These are phyloP conservation scores for Nasua narica DNA, from an alignment of 2,797 vertebrate species.

Conservation along the genomic window DNA sequence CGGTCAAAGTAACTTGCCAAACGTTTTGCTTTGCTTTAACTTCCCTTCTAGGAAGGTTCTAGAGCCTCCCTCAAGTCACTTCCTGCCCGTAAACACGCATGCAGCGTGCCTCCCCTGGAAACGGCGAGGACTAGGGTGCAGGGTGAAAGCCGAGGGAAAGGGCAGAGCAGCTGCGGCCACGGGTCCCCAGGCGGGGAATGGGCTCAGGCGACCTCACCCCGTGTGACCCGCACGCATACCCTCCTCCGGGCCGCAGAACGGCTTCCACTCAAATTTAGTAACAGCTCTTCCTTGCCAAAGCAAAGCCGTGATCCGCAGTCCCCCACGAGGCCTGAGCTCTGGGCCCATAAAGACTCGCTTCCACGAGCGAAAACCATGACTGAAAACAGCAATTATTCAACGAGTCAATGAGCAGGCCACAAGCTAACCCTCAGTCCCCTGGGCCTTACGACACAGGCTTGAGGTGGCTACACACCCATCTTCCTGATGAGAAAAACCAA, in stretches of 20 bases:
- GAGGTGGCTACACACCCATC: accelerated
- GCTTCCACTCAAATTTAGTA: too few relatives aligned
- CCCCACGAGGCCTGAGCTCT: background rate
- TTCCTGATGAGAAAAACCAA: background rate
- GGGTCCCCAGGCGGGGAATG: accelerated
- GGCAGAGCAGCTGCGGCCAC: background rate
- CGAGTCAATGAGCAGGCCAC: too few relatives aligned
- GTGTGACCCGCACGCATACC: accelerated
- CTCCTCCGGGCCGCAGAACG: too few relatives aligned
- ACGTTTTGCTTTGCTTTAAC: background rate
- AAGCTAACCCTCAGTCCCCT: background rate
- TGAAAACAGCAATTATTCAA: background rate
- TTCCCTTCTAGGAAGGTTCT: background rate
- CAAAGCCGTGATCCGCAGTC: background rate
- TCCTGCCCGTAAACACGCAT: accelerated
- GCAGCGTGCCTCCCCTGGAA: background rate
- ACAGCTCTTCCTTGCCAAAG: background rate
- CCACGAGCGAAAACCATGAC: background rate
- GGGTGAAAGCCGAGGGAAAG: background rate
- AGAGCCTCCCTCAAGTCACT: background rate
- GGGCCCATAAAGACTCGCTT: background rate
- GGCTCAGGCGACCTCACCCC: background rate
- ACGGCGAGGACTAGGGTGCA: accelerated
- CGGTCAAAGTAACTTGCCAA: background rate
- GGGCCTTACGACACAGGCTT: accelerated